Conservation (phyloP, 2,888 invertebrate genomes). For the Eutolmus rufibarbis region DNA sequence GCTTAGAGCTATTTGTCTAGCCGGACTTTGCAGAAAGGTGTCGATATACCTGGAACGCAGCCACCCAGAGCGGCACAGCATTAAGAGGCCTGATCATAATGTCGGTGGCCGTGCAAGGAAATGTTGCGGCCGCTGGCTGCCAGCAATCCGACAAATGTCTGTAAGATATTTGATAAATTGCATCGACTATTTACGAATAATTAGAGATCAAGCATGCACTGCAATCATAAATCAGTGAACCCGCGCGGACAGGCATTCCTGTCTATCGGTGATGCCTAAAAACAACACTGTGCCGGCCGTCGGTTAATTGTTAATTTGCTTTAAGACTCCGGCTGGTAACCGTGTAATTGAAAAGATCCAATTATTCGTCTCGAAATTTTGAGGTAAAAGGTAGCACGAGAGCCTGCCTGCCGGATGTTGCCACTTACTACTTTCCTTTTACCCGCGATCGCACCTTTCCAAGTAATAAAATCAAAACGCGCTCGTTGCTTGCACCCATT, state of each 20-base stretch:
- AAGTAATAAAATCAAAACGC: slow-evolving; percentile 34
- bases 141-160: background rate
- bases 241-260: background rate
- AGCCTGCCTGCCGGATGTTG: slow-evolving; percentile 14
- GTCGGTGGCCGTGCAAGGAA: background rate
- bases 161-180: background rate
- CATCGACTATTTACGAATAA: background rate
- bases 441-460: slow-evolving; percentile 28
- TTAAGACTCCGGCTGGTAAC: background rate
- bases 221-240: background rate
- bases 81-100: background rate
- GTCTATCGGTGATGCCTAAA: background rate
- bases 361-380: slow-evolving; percentile 1
- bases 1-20: background rate
- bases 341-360: slow-evolving; percentile 13
- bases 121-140: background rate
- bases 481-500: background rate
- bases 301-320: background rate
- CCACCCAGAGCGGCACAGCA: background rate
- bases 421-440: slow-evolving; percentile 35
- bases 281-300: background rate
- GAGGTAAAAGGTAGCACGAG: slow-evolving; percentile 31
- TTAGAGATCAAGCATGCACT: background rate
- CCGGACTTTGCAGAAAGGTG: background rate
- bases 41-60: background rate